Base-by-base conservation (phyloP, 2,113 vertebrate genomes). In the Castor canadensis region DNA sequence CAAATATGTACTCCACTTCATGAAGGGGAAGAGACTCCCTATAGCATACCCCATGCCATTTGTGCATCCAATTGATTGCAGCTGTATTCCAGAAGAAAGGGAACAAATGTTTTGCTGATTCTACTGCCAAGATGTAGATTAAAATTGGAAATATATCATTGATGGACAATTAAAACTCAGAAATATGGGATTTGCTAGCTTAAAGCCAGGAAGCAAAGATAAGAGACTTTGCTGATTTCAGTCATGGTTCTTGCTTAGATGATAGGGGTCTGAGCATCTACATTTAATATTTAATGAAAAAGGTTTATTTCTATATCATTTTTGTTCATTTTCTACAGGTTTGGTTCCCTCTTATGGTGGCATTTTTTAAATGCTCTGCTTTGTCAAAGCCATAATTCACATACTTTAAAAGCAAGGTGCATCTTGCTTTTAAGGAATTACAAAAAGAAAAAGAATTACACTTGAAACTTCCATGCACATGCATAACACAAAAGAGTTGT, bases 41-140 rank as follows among this genome's bases (percentile, higher is more conserved):
- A 16, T 82, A 98, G 96, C 89, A 95, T 98, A 85, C 82, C 85
- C 88, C 52, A 28, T 94, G 82, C 67, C 30, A 90, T 97, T 97
- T 98, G 91, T 98, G 95, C 20, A 64, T 96, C 20, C 96, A 97
- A 96, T 97, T 98, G 92, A 90, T 97, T 98, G 96, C 97, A 98
- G 97, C 96, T 98, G 96, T 97, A 97, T 96, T n/a, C 69, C 93
- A 92, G 83, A 97, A 97, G 94, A 97, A 96, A 98, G 83, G 91
- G 24, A 98, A 97, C 95, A 98, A 97, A 97, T 97, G 73, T 97
- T 98, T 97, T 97, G 76, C 92, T 98, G 96, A 85, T 89, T 97
- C 87, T 97, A 88, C 95, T 98, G 97, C 98, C 98, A 98, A 98
- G 95, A 97, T 98, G 95, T 97, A 98, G 96, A 98, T 98, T 98